A percentile compares a stretch with the other conserved stretches of the same genome.
phyloP scores from a whole-genome alignment of 2,888 invertebrate genomes.

The Sisyra terminalis region DNA sequence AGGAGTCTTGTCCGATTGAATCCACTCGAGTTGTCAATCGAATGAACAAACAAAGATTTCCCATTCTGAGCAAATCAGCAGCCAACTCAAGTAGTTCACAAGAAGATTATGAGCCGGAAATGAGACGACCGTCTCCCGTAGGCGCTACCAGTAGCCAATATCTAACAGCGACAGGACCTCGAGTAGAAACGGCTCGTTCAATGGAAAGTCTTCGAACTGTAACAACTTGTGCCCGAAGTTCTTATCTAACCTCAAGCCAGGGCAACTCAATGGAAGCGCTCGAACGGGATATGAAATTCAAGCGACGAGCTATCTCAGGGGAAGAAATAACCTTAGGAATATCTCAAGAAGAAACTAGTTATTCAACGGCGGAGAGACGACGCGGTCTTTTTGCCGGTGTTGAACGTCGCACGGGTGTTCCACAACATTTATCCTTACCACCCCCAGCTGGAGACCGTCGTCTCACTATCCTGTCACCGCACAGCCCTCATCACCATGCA shows the following conservation, averaged over 20 bases:
- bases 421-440: constrained; percentile 53
- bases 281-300: constrained; percentile 34
- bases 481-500: constrained; percentile 48
- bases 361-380: constrained; percentile 42
- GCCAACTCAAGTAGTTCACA: constrained; percentile 48
- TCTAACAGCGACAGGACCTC: constrained; percentile 28
- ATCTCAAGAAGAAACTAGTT: constrained; percentile 24
- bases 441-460: constrained; percentile 45
- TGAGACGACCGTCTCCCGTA: constrained; percentile 22
- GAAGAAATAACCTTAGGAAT: constrained; percentile 31
- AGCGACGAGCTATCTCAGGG: constrained; percentile 42
- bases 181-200: constrained; percentile 44
- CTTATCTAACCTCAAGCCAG: constrained; percentile 47
- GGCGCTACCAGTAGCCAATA: constrained; percentile 34
- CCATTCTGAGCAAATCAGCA: constrained; percentile 22
- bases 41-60: constrained; percentile 20
- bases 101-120: constrained; percentile 46
- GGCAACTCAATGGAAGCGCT: constrained; percentile 39
- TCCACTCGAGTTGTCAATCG: constrained; percentile 14
- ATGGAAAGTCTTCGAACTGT: constrained; percentile 53
- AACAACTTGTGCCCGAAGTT: constrained; percentile 35
- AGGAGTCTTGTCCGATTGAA: constrained; percentile 31
- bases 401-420: constrained; percentile 34
- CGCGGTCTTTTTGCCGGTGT: constrained; percentile 51
- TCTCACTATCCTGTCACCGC: constrained; percentile 65